Percentiles rank a stretch among this genome's conserved stretches.
phyloP scores from a whole-genome alignment of 2,113 vertebrate species.

The Nothobranchius furzeri region DNA sequence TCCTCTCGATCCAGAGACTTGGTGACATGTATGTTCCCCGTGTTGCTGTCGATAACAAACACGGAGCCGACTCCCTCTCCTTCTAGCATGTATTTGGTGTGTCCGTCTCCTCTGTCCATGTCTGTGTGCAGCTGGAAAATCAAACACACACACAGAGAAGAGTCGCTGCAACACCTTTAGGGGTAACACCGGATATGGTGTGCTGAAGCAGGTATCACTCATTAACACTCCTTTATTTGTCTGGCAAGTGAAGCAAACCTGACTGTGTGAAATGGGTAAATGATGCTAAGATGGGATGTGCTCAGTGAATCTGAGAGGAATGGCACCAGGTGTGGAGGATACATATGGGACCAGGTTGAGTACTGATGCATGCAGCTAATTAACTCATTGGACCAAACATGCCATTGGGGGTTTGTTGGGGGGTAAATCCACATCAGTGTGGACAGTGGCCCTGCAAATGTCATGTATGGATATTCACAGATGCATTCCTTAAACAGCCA shows the following conservation, averaged over 20 bases:
- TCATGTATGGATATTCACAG: conserved; percentile 48
- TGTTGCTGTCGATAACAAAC: conserved; percentile 89
- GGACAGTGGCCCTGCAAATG: conserved; percentile 49
- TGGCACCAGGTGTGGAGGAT: conserved; percentile 72
- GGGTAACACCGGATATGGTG: conserved; percentile 1
- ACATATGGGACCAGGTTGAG: conserved; percentile 59
- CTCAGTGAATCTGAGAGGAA: conserved; percentile 52
- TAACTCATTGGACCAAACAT: conserved; percentile 65
- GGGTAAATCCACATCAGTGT: conserved; percentile 43
- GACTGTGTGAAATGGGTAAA: conserved; percentile 48
- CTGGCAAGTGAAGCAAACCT: conserved; percentile 28
- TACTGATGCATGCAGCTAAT: conserved; percentile 69
- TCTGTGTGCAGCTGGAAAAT: conserved; percentile 86
- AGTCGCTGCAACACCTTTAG: conserved; percentile 14
- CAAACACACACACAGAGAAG: conserved; percentile 8
- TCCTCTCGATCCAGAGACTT: conserved; percentile 90
- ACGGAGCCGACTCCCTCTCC: conserved; percentile 91
- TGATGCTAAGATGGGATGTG: conserved; percentile 39
- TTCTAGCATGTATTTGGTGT: conserved; percentile 84
- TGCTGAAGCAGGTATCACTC: conserved; percentile 35
- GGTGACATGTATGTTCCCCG: conserved; percentile 91
- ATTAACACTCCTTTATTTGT: conserved; percentile 34
- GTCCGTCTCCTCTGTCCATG: conserved; percentile 87
- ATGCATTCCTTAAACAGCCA: conserved; percentile 38
- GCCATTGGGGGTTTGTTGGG: conserved; percentile 52